phyloP scores from a whole-genome alignment of 2,113 vertebrate genomes.

The Hipposideros armiger region DNA sequence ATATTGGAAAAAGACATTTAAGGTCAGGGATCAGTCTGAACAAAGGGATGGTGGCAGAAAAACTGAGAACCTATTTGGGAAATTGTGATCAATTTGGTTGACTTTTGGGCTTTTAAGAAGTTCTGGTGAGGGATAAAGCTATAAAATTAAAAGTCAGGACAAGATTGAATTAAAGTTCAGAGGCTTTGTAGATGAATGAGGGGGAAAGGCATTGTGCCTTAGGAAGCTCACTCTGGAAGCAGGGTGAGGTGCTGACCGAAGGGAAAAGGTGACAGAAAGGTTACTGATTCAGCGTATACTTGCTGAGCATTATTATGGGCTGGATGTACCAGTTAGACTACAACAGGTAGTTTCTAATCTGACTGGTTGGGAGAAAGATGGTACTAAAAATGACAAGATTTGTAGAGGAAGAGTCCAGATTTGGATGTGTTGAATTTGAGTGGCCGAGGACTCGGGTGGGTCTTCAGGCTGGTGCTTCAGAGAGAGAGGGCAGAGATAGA shows the following conservation, averaged over 20 bases:
- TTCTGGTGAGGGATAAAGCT: not conserved
- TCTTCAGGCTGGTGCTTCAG: not conserved
- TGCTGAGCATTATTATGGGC: not conserved
- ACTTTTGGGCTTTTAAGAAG: not conserved
- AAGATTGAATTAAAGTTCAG: not conserved
- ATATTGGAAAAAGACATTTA: not conserved
- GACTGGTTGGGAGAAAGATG: not conserved
- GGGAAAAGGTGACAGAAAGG: not conserved
- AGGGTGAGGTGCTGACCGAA: fast-evolving
- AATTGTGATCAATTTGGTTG: not conserved
- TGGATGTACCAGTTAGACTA: not conserved
- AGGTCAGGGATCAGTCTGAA: not conserved
- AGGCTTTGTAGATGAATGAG: not conserved
- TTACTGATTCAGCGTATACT: not conserved
- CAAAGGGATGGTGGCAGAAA: not conserved
- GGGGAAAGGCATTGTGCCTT: not conserved
- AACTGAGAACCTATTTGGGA: not conserved
- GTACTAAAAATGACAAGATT: not conserved
- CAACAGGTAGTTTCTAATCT: not conserved
- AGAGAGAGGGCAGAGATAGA: not conserved
- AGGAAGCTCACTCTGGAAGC: not conserved
- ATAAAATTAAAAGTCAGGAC: not conserved
- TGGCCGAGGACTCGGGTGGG: not conserved
- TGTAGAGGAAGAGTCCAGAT: not conserved
- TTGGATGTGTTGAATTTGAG: not conserved